These are phyloP conservation scores for Pseudomyrmex sp. DNA, from an alignment of 1,140 invertebrate genomes.

Conservation along the genomic window DNA sequence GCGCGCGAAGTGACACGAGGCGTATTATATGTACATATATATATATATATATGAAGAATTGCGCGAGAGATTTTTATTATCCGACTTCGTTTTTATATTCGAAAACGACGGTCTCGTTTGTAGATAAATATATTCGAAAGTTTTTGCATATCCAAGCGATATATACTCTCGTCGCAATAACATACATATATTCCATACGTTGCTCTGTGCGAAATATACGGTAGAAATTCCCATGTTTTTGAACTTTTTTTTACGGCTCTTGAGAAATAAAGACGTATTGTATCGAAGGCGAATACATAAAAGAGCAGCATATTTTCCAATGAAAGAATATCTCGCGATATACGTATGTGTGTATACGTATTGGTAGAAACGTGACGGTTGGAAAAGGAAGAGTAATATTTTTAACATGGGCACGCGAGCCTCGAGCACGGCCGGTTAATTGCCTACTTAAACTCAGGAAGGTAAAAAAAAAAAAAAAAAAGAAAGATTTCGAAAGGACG, in stretches of 20 bases:
- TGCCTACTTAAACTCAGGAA: conserved; percentile 59
- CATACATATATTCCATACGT: no score
- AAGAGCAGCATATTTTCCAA: no score
- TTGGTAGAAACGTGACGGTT: neutral
- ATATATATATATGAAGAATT: neutral
- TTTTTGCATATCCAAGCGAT: neutral
- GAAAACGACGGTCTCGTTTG: neutral
- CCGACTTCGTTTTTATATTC: neutral
- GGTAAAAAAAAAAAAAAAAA: conserved; percentile 35
- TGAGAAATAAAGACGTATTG: neutral
- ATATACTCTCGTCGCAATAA: neutral
- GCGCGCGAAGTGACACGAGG: neutral
- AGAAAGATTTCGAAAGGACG: conserved; percentile 42
- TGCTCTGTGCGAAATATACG: no score
- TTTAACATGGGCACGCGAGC: neutral
- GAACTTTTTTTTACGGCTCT: neutral
- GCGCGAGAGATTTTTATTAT: conserved; percentile 9
- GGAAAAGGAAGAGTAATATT: conserved; percentile 37
- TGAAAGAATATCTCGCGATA: neutral
- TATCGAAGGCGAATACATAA: neutral
- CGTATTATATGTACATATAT: neutral
- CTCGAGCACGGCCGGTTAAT: conserved; percentile 51
- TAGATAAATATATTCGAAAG: neutral
- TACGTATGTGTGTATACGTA: neutral
- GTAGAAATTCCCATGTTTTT: neutral